phyloP scores from a whole-genome alignment of 2,888 invertebrate species.

The Sphaeridia pumilis region DNA sequence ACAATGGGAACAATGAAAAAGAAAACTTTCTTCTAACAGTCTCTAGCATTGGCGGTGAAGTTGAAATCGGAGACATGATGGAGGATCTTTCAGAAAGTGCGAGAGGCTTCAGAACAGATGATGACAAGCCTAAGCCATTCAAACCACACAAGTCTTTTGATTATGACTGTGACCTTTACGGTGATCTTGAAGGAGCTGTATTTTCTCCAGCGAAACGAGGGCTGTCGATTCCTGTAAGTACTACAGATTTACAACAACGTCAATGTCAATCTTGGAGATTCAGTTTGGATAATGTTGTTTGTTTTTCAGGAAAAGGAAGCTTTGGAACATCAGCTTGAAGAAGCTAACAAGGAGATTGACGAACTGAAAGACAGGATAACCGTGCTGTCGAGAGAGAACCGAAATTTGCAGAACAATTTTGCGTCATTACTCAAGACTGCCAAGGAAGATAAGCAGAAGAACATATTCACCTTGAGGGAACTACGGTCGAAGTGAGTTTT shows the following conservation, averaged over 20 bases:
- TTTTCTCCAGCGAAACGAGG: constrained; percentile 14
- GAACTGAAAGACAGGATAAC: constrained; percentile 11
- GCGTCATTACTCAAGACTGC: constrained; percentile 21
- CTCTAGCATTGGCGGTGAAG: constrained; percentile 4
- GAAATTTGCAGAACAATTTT: constrained; percentile 15
- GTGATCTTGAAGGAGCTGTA: constrained; percentile 21
- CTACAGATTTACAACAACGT: neutral
- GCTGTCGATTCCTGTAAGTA: neutral
- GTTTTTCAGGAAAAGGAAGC: constrained; percentile 6
- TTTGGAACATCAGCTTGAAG: constrained; percentile 7
- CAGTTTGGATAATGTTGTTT: constrained; percentile 4
- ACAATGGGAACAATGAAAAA: neutral
- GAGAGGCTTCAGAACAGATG: neutral
- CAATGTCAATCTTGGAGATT: constrained; percentile 2
- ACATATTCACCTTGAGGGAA: constrained; percentile 19
- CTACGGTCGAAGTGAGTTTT: constrained; percentile 16
- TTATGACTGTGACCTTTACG: constrained; percentile 24
- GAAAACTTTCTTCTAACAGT: neutral
- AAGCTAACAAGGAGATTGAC: constrained; percentile 9
- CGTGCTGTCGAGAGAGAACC: constrained; percentile 16
- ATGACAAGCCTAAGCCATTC: neutral
- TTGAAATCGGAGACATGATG: constrained; percentile 5
- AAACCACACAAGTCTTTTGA: neutral
- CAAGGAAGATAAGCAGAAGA: constrained; percentile 23
- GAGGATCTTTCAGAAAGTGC: neutral